Evolutionary conservation across 1,140 invertebrate genomes (phyloP).

Genomic region (Microplitis demolitor): DNA sequence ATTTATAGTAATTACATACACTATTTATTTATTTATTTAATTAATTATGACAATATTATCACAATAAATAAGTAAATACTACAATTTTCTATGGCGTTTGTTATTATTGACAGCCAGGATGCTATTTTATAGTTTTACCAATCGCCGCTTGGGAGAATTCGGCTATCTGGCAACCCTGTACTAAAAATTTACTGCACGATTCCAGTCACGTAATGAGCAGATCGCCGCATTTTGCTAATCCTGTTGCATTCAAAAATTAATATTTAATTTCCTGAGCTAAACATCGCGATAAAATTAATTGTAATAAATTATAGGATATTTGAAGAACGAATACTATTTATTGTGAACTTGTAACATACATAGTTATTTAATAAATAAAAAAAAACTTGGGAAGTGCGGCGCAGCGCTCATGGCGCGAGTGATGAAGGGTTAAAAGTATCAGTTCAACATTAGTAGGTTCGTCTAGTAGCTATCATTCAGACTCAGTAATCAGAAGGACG

Average conservation of each 20-base stretch:
- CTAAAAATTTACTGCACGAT: neutral
- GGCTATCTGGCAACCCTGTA: neutral
- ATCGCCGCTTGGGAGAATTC: neutral
- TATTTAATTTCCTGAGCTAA: neutral
- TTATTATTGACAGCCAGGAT: neutral
- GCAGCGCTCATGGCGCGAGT: neutral
- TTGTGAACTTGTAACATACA: neutral
- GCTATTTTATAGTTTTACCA: neutral
- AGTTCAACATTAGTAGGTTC: no score
- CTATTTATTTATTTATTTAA: neutral
- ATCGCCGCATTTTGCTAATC: neutral
- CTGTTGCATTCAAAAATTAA: neutral
- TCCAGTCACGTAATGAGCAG: neutral
- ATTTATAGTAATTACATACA: neutral
- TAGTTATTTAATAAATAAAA: neutral
- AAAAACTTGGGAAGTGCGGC: neutral
- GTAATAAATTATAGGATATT: constrained; percentile 8
- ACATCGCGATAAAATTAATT: neutral
- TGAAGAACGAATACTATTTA: neutral
- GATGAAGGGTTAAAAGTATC: neutral
- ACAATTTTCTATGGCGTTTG: neutral
- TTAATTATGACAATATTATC: neutral
- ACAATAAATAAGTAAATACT: neutral
- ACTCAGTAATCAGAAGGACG: no score
- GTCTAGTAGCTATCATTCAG: no score